phyloP scores from a whole-genome alignment of 2,888 invertebrate species.

The Netelia inedita region DNA sequence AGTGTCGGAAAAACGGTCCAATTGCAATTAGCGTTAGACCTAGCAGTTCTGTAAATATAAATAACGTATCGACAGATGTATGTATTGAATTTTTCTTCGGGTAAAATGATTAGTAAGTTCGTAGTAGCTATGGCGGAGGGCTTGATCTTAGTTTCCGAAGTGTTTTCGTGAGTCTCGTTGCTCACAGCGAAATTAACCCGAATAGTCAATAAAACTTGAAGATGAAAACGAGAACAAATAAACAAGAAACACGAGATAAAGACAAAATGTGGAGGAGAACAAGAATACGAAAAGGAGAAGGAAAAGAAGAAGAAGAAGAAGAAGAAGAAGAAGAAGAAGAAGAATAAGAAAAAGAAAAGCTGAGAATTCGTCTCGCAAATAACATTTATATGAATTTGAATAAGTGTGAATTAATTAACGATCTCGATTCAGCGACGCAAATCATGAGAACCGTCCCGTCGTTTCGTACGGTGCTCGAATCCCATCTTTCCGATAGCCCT shows the following conservation, averaged over 20 bases:
- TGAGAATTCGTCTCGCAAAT: slow-evolving; percentile 31
- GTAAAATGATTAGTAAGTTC: slow-evolving; percentile 71
- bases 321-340: not conserved
- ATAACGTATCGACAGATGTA: slow-evolving; percentile 76
- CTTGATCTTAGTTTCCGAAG: slow-evolving; percentile 76
- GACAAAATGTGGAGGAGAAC: not conserved
- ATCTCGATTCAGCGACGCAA: slow-evolving; percentile 51
- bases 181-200: slow-evolving; percentile 41
- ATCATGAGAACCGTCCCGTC: slow-evolving; percentile 65
- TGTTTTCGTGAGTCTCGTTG: slow-evolving; percentile 60
- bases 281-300: not conserved
- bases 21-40: slow-evolving; percentile 74
- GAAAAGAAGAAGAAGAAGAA: not conserved
- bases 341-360: slow-evolving; percentile 9
- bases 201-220: slow-evolving; percentile 53
- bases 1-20: slow-evolving; percentile 77
- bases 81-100: slow-evolving; percentile 76
- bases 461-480: slow-evolving; percentile 56
- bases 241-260: not conserved
- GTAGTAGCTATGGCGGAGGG: slow-evolving; percentile 72
- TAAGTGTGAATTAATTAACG: slow-evolving; percentile 66
- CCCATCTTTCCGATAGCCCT: slow-evolving; percentile 62
- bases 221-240: slow-evolving; percentile 1
- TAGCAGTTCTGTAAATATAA: slow-evolving; percentile 77
- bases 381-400: slow-evolving; percentile 34